phyloP scores from a whole-genome alignment of 2,888 invertebrate species.

The Morpho deidamia region DNA sequence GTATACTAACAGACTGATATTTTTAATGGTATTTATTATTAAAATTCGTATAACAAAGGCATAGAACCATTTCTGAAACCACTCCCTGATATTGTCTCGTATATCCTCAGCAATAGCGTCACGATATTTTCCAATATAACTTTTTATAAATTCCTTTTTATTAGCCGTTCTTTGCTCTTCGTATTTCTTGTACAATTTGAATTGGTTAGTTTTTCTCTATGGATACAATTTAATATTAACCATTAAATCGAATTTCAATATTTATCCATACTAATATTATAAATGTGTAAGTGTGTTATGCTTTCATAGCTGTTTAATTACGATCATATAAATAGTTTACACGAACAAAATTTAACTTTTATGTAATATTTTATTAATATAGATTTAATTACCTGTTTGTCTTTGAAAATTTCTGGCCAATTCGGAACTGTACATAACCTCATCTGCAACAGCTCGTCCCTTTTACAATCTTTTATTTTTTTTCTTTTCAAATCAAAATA shows the following conservation, averaged over 20 bases:
- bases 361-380: neutral
- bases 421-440: constrained; percentile 29
- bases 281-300: too few species aligned
- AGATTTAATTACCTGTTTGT: constrained; percentile 33
- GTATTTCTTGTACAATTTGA: constrained; percentile 22
- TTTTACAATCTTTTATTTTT: constrained; percentile 34
- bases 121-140: constrained; percentile 31
- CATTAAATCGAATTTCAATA: neutral
- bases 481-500: constrained; percentile 51
- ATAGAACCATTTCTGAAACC: constrained; percentile 53
- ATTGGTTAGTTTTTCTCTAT: neutral
- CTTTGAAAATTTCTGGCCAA: constrained; percentile 20
- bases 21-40: too few species aligned
- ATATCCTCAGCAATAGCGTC: constrained; percentile 43
- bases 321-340: too few species aligned
- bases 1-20: too few species aligned
- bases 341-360: neutral
- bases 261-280: neutral
- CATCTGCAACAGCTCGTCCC: constrained; percentile 43
- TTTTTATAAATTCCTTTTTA: constrained; percentile 33
- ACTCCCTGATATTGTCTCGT: constrained; percentile 45
- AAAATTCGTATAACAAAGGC: too few species aligned
- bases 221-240: neutral
- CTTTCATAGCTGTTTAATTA: too few species aligned
- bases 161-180: constrained; percentile 34